phyloP scores from a whole-genome alignment of 1,140 invertebrate genomes.

The Apis cerana region DNA sequence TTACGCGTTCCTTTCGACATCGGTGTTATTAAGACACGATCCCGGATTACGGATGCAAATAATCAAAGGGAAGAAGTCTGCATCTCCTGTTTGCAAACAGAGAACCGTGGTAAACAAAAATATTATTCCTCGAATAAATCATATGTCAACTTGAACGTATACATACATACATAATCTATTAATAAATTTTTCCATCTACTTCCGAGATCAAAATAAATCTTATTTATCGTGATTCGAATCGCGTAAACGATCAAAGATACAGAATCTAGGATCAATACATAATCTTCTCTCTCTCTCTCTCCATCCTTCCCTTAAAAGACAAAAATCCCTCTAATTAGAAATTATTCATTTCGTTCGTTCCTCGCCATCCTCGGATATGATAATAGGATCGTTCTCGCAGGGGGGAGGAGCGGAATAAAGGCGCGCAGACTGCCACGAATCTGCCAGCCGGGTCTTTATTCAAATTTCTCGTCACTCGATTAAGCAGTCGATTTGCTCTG shows the following conservation, averaged over 20 bases:
- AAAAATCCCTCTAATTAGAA: conserved; percentile 21
- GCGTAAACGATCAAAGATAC: too few relatives aligned
- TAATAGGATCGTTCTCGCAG: conserved; percentile 24
- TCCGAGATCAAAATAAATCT: not conserved
- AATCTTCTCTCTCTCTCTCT: too few relatives aligned
- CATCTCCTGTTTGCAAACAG: too few relatives aligned
- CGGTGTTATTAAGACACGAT: not conserved
- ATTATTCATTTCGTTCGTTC: conserved; percentile 14
- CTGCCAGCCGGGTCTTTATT: conserved; percentile 56
- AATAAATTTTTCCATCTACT: not conserved
- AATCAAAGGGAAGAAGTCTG: too few relatives aligned
- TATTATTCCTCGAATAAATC: too few relatives aligned
- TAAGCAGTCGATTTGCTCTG: conserved; percentile 67
- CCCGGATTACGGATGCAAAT: not conserved
- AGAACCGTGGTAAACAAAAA: too few relatives aligned
- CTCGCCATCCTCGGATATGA: conserved; percentile 7
- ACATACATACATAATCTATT: too few relatives aligned
- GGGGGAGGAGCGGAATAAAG: conserved; percentile 25
- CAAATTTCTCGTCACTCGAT: conserved; percentile 67
- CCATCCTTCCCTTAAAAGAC: too few relatives aligned
- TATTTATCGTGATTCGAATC: not conserved
- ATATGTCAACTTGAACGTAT: too few relatives aligned
- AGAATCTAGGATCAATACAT: too few relatives aligned
- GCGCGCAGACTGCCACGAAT: conserved; percentile 49
- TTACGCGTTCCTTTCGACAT: not conserved